Base-by-base conservation (phyloP, 1,140 invertebrate genomes). In the Listronotus oregonensis region DNA sequence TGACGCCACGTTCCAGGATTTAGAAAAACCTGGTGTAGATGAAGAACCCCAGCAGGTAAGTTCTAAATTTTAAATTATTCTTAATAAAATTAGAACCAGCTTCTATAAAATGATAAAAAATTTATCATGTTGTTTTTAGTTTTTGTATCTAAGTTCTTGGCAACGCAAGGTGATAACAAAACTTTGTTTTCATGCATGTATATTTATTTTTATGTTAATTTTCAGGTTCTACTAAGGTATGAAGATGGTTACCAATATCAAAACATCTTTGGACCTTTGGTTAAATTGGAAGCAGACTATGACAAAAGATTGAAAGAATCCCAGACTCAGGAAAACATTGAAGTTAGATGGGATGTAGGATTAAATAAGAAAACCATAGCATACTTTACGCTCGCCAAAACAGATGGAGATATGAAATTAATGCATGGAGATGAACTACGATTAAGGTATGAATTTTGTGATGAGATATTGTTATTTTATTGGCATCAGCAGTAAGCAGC, bases 241-340 rank as follows among this genome's bases (percentile, higher is more conserved):
- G 96, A 99, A 81, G 97, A 99, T 85, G 97, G 96, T 7, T 99
- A 97, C 79, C 96, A 99, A 78, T 99, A 99, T 78, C 95, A 97
- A 79, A 98, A 98, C 76, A 97, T 99, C 43, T 99, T 99, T 85
- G 95, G 94, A 0, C 97, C 97, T 0, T 80, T 99, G 3, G 95
- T 99, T 0, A 96, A 97, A 77, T 81, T 99, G 39, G 98, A 99
- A 83, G 97, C 97, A 0, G 97, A 99, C 74, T 99, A 99, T 80
- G 98, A 99, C 79, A 97, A 97, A 75, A 90, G 96, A 59, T 80
- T 98, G 37, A 99, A 99, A 79, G 98, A 99, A 79, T 96, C 95
- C 0, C 96, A 99, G 77, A 99, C 96, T 0, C 96, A 99, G 79
- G 96, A 98, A 75, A 97, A 98, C 70, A 97, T 99, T 71, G 94